phyloP scores from a whole-genome alignment of 2,797 vertebrate genomes.

The Philypnodon macrostomus region DNA sequence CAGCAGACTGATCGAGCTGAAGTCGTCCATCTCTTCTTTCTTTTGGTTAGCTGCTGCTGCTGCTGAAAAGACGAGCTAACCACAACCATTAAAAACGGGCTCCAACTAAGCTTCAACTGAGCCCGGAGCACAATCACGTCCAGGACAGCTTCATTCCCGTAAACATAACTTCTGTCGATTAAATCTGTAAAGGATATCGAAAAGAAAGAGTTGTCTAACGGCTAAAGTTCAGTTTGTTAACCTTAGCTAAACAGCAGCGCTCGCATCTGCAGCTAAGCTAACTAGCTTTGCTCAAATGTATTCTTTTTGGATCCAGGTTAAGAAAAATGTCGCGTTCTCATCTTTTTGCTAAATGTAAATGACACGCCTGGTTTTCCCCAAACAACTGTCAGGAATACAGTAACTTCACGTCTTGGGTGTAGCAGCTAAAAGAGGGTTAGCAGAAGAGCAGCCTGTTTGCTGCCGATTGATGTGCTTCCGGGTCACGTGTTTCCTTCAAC shows the following conservation, averaged over 20 bases:
- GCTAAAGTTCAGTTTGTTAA: conserved; percentile 7
- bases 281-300: conserved; percentile 11
- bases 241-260: conserved; percentile 41
- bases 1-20: conserved; percentile 90
- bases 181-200: too few relatives aligned
- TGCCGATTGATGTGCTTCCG: conserved; percentile 43
- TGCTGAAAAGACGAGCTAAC: conserved; percentile 28
- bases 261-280: conserved; percentile 53
- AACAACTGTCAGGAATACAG: background rate
- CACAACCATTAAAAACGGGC: conserved; percentile 34
- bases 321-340: background rate
- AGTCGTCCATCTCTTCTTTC: conserved; percentile 87
- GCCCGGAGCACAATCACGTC: background rate
- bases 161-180: too few relatives aligned
- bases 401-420: conserved; percentile 22
- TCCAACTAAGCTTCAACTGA: conserved; percentile 3
- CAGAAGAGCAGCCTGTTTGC: conserved; percentile 39
- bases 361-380: conserved; percentile 2
- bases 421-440: conserved; percentile 22
- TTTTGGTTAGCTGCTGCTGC: conserved; percentile 25
- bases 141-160: conserved; percentile 25
- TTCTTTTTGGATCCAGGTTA: background rate
- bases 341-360: background rate
- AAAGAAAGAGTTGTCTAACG: too few relatives aligned
- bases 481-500: conserved; percentile 17